Base-by-base conservation (phyloP, 2,113 vertebrate genomes). In the Pagrus major region DNA sequence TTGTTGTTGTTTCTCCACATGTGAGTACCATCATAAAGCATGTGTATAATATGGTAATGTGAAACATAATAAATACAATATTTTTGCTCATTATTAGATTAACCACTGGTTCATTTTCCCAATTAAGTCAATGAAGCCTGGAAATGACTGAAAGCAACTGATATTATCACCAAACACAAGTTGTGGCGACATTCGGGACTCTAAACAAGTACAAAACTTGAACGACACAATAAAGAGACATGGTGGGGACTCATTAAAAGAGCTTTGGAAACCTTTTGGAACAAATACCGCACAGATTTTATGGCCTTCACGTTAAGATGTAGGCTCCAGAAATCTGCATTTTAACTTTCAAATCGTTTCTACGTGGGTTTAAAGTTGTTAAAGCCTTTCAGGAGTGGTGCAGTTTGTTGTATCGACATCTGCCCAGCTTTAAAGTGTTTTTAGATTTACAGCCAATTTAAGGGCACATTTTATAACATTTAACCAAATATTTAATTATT, bases 261-360 rank as follows among this genome's bases (percentile, higher is more conserved):
- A 59, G 10, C n/a, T 73, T 35, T 55, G 21, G 21, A 73, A 73
- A 52, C 25, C 14, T 37, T 75, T 75, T 55, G 63, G 6, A 71
- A 51, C 1, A 12, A 44, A 49, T 23, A 46, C 14, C 15, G 15
- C 2, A 15, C n/a, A 46, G 6, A 44, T 71, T 65, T 69, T 42
- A 37, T 10, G 18, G 33, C 3, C 23, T 67, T 76, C n/a, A 55
- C 23, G 25, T 35, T 27, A 65, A 44, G 41, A 73, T 70, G 12
- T 31, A 27, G 55, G 25, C 54, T 65, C n/a, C 18, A 63, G 18
- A 78, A 75, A 72, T 59, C n/a, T 15, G 33, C n/a, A 37, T n/a
- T 54, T 78, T 2, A 23, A 29, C 18, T 80, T 49, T 77, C 51
- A 77, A 49, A 59, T 49, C 14, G 1, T 6, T 71, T 9, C 18